Conservation (phyloP, 2,797 vertebrate genomes). For the Sebastolobus altivelis region DNA sequence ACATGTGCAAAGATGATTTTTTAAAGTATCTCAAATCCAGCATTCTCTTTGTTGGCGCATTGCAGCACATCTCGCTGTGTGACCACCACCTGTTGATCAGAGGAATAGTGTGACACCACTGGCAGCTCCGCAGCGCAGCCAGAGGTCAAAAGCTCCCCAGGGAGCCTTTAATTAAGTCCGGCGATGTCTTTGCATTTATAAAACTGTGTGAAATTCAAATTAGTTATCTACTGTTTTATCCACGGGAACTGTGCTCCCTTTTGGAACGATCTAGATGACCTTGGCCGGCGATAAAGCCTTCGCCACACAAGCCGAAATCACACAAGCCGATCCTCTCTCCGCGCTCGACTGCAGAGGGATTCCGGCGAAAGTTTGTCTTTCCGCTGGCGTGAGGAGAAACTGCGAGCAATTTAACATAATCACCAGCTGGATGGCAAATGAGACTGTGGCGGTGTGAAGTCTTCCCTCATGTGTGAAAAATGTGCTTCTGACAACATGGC, state of each 20-base stretch:
- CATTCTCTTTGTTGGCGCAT: background rate
- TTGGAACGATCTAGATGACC: conserved; percentile 25
- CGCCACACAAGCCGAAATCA: conserved; percentile 32
- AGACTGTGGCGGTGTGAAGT: conserved; percentile 43
- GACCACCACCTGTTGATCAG: background rate
- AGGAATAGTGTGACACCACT: background rate
- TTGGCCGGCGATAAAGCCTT: conserved; percentile 11
- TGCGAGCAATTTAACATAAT: conserved; percentile 51
- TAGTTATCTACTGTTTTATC: conserved; percentile 7
- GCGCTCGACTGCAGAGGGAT: conserved; percentile 14
- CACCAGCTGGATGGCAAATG: conserved; percentile 56
- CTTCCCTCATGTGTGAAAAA: conserved; percentile 48
- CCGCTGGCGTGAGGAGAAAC: conserved; percentile 43
- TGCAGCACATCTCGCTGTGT: background rate
- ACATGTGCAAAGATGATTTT: background rate
- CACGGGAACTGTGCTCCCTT: conserved; percentile 9
- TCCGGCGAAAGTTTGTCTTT: conserved; percentile 46
- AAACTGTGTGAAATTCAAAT: background rate
- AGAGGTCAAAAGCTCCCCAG: conserved; percentile 1
- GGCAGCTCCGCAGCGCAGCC: background rate
- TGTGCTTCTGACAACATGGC: conserved; percentile 46
- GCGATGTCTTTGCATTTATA: background rate
- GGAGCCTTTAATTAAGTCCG: background rate
- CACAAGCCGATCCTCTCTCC: conserved; percentile 19
- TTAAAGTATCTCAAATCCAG: background rate